phyloP scores from a whole-genome alignment of 2,888 invertebrate genomes.

The Fragum fragum region DNA sequence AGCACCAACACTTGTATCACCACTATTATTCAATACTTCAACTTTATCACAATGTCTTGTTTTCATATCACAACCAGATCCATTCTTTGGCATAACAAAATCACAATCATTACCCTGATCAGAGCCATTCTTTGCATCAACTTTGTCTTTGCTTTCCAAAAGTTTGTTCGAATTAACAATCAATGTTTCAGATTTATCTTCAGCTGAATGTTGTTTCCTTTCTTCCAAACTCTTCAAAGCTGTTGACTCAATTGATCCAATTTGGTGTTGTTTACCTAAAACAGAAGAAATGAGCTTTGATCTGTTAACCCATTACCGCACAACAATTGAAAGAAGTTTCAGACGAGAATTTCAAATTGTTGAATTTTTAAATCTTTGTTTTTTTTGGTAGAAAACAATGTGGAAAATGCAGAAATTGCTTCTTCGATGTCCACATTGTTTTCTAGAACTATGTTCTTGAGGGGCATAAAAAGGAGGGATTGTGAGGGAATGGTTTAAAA shows the following conservation, averaged over 20 bases:
- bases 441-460: too few relatives aligned
- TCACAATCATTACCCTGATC: background rate
- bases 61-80: conserved; percentile 7
- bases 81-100: background rate
- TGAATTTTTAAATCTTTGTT: too few relatives aligned
- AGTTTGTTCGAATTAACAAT: background rate
- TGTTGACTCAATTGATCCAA: background rate
- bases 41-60: background rate
- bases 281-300: too few relatives aligned
- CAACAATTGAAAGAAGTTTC: too few relatives aligned
- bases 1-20: conserved; percentile 1
- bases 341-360: too few relatives aligned
- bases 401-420: too few relatives aligned
- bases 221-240: background rate
- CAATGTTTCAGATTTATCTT: background rate
- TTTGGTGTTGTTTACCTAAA: conserved; percentile 1
- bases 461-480: too few relatives aligned
- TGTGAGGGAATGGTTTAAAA: too few relatives aligned
- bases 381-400: too few relatives aligned
- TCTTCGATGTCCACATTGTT: too few relatives aligned
- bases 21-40: background rate
- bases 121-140: background rate
- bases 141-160: background rate
- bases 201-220: background rate
- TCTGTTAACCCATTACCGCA: too few relatives aligned